Conservation (phyloP, 2,797 vertebrate genomes). For the Clamator glandarius region DNA sequence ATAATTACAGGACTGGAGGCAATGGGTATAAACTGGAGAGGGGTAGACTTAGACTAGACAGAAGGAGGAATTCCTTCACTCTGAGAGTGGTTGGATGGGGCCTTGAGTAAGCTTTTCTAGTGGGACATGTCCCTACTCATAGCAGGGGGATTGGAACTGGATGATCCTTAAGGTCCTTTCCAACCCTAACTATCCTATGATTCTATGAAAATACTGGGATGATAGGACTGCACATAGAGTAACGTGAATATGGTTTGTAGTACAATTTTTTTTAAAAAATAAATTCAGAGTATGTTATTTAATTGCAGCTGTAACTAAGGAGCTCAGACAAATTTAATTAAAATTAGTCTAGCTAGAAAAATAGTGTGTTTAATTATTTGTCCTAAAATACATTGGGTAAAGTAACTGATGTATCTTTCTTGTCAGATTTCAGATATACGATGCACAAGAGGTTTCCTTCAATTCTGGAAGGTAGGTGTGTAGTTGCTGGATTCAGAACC, state of each 20-base stretch:
- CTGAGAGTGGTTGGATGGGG: too few species aligned
- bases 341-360: not conserved
- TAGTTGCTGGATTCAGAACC: not conserved
- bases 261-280: not conserved
- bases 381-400: not conserved
- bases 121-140: too few species aligned
- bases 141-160: too few species aligned
- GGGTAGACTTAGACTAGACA: too few species aligned
- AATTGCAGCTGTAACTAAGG: not conserved
- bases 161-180: too few species aligned
- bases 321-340: not conserved
- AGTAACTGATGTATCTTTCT: slow-evolving; percentile 20
- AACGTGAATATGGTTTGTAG: not conserved
- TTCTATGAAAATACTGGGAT: not conserved
- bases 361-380: slow-evolving; percentile 21
- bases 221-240: accelerated
- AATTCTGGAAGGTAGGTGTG: slow-evolving; percentile 79
- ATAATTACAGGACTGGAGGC: too few species aligned
- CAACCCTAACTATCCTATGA: too few species aligned
- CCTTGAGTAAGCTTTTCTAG: too few species aligned
- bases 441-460: slow-evolving; percentile 80
- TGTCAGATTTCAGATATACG: slow-evolving; percentile 80
- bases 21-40: too few species aligned
- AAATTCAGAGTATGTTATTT: not conserved
- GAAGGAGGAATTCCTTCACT: too few species aligned